Base-by-base conservation (phyloP, 2,888 invertebrate genomes). In the Trachelus stipa region DNA sequence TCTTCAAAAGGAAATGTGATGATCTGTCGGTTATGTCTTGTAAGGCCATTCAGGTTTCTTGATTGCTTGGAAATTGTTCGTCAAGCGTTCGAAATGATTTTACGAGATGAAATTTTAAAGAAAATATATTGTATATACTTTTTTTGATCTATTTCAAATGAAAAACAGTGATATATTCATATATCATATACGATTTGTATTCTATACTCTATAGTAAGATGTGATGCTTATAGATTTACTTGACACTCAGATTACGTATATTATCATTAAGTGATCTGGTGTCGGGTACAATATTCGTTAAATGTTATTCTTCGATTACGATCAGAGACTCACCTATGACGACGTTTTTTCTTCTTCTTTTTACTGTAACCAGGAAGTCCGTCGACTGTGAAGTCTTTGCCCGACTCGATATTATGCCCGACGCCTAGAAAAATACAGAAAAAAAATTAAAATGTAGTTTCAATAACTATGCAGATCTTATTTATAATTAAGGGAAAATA, bases 311-410 rank as follows among this genome's bases (percentile, higher is more conserved):
- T 9, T 56, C 23, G 23, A 56, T 87, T 85, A 83, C 83, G 83
- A 74, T 83, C 84, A 88, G 88, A 91, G 91, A 93, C 92, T 94
- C 94, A 97, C 97, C 97, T 96, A 93, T 98, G 98, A 90, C 98
- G 95, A 90, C 98, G 95, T 93, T 98, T 98, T 94, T 98, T 98
- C 94, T 98, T 98, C 92, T 98, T 98, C 93, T 98, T 98, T 90
- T 96, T 96, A 89, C 95, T 96, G 92, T 95, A 96, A 79, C 95
- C 96, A 83, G 95, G 95, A 82, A 97, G 93, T 12, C 96, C 96
- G 91, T 97, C 97, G 82, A 96, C 95, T 77, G 96, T 95, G 92
- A 96, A 97, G 90, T 97, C 97, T 92, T 97, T 97, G 83, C 95
- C 95, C 82, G 95, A 94, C 85, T 96, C 96, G 91, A 96, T 91